Percentiles rank a stretch among this genome's conserved stretches.
These are phyloP conservation scores for Pseudocheirus occidentalis DNA, from an alignment of 2,797 vertebrate genomes.

Conservation along the genomic window DNA sequence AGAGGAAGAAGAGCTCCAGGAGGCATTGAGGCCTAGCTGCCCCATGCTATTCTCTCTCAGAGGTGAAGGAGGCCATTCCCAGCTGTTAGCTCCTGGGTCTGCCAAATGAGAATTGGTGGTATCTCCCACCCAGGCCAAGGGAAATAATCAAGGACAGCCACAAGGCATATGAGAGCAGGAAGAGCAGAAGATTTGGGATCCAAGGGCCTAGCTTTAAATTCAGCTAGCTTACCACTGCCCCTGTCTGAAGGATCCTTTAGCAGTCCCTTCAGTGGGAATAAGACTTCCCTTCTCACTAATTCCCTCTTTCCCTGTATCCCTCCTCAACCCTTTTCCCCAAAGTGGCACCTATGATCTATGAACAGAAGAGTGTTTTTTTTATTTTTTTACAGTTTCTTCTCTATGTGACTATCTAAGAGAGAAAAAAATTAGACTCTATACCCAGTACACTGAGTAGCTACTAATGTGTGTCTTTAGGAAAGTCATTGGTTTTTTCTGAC, in stretches of 20 bases:
- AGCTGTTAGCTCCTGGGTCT: neutral
- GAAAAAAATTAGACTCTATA: neutral
- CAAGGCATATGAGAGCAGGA: neutral
- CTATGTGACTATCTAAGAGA: neutral
- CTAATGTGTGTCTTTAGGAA: neutral
- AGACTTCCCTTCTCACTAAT: neutral
- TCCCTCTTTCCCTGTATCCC: neutral
- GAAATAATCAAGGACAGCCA: neutral
- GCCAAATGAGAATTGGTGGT: neutral
- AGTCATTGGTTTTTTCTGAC: neutral
- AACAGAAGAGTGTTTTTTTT: neutral
- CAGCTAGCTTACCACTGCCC: neutral
- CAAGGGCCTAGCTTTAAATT: neutral
- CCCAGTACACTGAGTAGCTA: neutral
- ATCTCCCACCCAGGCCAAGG: neutral
- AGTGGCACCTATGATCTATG: neutral
- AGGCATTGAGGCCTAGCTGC: neutral
- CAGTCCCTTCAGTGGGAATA: neutral
- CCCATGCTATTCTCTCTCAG: neutral
- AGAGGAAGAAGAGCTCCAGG: neutral
- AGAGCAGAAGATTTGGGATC: neutral
- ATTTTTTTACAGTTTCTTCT: neutral
- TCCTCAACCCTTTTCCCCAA: neutral
- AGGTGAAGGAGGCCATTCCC: neutral
- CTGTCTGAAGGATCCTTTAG: neutral